These are phyloP conservation scores for Actias luna DNA, from an alignment of 2,888 invertebrate species.

Conservation along the genomic window DNA sequence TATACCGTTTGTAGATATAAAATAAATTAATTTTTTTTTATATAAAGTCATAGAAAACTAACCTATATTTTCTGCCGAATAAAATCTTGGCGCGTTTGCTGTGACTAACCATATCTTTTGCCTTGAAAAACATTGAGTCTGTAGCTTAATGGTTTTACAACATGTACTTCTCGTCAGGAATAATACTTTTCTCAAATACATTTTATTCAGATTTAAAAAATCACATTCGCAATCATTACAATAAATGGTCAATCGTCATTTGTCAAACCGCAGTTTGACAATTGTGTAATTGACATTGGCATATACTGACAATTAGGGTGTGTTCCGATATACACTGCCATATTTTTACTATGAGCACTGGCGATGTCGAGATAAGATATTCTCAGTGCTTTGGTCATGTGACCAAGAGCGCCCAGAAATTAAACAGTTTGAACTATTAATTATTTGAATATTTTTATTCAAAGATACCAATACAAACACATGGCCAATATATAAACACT, in stretches of 20 bases:
- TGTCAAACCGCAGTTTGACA: slow-evolving; percentile 3
- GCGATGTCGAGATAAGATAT: too few species aligned
- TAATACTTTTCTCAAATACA: slow-evolving; percentile 71
- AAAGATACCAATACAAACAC: too few species aligned
- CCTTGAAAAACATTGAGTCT: slow-evolving; percentile 50
- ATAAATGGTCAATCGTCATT: slow-evolving; percentile 44
- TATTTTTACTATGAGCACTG: too few species aligned
- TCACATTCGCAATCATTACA: slow-evolving; percentile 48
- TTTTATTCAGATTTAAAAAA: slow-evolving; percentile 41
- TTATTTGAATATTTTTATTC: too few species aligned
- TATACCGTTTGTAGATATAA: background rate
- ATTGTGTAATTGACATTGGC: background rate
- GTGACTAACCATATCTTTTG: slow-evolving; percentile 59
- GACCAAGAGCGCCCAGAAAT: too few species aligned
- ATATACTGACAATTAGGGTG: too few species aligned
- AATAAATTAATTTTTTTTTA: background rate
- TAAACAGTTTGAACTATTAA: too few species aligned
- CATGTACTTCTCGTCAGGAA: slow-evolving; percentile 59
- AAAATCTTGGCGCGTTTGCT: slow-evolving; percentile 58
- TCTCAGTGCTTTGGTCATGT: too few species aligned
- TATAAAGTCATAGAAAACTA: slow-evolving; percentile 46
- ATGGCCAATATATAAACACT: too few species aligned
- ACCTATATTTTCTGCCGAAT: slow-evolving; percentile 71
- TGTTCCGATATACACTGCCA: too few species aligned
- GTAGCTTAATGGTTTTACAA: slow-evolving; percentile 53